Evolutionary conservation across 2,113 vertebrate species (phyloP), one percentile per base, ranked within the genome.

Genomic region (Cololabis saira): DNA sequence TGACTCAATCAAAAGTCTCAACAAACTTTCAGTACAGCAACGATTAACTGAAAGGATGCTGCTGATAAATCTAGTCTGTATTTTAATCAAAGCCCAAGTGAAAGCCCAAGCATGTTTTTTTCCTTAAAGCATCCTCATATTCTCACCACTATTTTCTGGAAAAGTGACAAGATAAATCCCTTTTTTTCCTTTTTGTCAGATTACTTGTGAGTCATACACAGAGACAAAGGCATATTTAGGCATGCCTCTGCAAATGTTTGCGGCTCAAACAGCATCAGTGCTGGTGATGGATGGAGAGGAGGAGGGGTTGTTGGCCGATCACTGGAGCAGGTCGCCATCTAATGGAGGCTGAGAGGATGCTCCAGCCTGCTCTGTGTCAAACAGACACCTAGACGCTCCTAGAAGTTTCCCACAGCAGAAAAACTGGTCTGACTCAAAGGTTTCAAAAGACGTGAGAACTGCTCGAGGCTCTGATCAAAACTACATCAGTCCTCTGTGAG

Each of bases 271-370:
- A 74, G 50, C 11, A 30, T 56, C 50, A 76, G 66, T 37, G 45
- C 62, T 49, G 47, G 14, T 45, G 59, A 56, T 22, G 43, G 21
- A 50, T 51, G 50, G 79, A 30, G 59, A 58, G 33, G 24, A 45
- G 12, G 21, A 57, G 40, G 41, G 42, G n/a, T 15, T 65, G 2
- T 8, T 0, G 1, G 27, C 24, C 61, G 8, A 71, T 22, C 5
- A 8, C 19, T 56, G 61, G 13, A 62, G 51, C n/a, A 78, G 64
- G 2, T 16, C 24, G 68, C 83, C 85, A 82, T 82, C 89, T 89
- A 67, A 15, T 64, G 87, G 85, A 44, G 50, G 45, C 14, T 21
- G 2, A 22, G 3, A 12, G 68, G 12, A 78, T 1, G 1, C 19
- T 5, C 22, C 1, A 5, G 17, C 3, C 11, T 22, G 12, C 1